A percentile compares a stretch with the other conserved stretches of the same genome.
Evolutionary conservation across 2,113 vertebrate species (phyloP).

Genomic region (Butorides virescens): DNA sequence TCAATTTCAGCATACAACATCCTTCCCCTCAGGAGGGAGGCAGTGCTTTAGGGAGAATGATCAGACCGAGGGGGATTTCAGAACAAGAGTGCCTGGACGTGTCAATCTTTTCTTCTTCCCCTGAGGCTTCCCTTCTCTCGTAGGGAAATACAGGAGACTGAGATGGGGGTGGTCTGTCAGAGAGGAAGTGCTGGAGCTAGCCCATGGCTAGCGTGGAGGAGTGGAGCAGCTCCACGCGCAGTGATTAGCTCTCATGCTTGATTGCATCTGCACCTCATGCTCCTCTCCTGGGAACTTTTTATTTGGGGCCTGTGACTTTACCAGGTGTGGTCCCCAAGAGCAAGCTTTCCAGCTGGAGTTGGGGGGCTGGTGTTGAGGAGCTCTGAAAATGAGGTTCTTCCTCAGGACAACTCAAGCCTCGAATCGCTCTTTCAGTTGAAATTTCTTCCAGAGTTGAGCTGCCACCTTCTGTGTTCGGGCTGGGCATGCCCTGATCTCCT

Average conservation of each 20-base stretch:
- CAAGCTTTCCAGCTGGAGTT: not conserved
- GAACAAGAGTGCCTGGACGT: not conserved
- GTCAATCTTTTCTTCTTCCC: not conserved
- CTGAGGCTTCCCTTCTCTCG: not conserved
- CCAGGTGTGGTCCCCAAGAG: not conserved
- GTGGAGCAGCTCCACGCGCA: not conserved
- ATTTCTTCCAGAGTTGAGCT: not conserved
- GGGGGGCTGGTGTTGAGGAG: not conserved
- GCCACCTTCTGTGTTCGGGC: accelerated
- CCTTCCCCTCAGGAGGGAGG: not conserved
- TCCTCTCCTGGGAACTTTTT: not conserved
- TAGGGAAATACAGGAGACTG: not conserved
- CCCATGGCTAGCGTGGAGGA: slow-evolving; percentile 32
- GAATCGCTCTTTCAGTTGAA: not conserved
- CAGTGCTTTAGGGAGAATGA: not conserved
- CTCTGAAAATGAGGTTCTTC: not conserved
- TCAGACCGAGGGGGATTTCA: not conserved
- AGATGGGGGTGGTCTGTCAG: slow-evolving; percentile 32
- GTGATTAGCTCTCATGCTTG: not conserved
- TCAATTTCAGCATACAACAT: not conserved
- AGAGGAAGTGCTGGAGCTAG: not conserved
- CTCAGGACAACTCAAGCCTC: not conserved
- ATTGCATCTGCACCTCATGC: not conserved
- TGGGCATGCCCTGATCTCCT: not conserved
- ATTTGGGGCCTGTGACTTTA: not conserved